Evolutionary conservation across 2,113 vertebrate species (phyloP).

Genomic region (Procapra przewalskii): DNA sequence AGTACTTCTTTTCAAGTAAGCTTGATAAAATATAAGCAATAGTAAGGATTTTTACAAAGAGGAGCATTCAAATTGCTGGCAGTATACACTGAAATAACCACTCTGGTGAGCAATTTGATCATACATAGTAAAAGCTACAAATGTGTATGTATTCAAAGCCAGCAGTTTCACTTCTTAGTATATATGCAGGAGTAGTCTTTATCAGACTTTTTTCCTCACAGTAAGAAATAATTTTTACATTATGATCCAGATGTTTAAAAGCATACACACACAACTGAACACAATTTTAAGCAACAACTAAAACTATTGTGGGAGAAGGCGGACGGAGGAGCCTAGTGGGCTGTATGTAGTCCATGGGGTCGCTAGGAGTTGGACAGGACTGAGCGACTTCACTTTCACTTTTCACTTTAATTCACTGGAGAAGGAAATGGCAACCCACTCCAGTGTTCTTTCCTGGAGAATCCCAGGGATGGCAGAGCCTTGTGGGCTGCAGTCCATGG

Average conservation of each 20-base stretch:
- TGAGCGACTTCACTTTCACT: no score
- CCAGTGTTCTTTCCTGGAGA: no score
- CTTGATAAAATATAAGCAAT: not conserved
- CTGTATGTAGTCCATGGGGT: no score
- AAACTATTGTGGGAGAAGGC: not conserved
- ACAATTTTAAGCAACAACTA: not conserved
- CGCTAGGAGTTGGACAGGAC: no score
- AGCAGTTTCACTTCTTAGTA: not conserved
- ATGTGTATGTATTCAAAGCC: not conserved
- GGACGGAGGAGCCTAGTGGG: no score
- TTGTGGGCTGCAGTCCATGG: no score
- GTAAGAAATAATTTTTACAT: not conserved
- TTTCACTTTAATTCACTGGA: no score
- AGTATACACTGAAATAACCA: not conserved
- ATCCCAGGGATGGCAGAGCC: no score
- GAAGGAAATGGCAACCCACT: no score
- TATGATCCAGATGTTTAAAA: not conserved
- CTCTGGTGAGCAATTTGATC: not conserved
- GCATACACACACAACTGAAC: not conserved
- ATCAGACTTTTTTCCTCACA: not conserved
- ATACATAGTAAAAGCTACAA: not conserved
- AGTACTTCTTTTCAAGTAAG: not conserved
- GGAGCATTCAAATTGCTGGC: not conserved
- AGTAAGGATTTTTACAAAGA: not conserved
- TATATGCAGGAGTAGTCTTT: not conserved